Evolutionary conservation across 2,888 invertebrate species (phyloP), one percentile per base, ranked within the genome.

Genomic region (Plebejus melissa): DNA sequence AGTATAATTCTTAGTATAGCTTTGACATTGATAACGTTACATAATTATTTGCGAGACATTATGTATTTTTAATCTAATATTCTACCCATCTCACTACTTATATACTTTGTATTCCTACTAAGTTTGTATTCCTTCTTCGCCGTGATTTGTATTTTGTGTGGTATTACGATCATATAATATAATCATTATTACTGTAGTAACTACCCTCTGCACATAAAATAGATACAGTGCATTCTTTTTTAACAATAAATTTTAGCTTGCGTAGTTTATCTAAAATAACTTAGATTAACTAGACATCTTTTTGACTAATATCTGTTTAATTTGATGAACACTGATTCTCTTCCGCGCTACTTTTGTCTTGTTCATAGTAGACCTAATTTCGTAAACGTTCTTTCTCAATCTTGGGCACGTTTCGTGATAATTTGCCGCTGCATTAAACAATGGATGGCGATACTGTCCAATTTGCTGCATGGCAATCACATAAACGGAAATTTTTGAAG

Each of bases 321-420:
- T 28, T 28, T 28, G n/a, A 58, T 22, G n/a, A 58, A 2, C 58
- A n/a, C 2, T 28, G 13, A 32, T 65, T 65, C 32, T 65, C 28
- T 36, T 36, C 32, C 65, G 0, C 60, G 22, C 28, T 16, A 69
- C 32, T 32, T 69, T 69, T 69, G 41, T 5, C 22, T 71, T 71
- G 46, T 71, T 11, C 28, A 41, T 28, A 71, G 11, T 9, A 36
- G 38, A 46, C 41, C 46, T 16, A 46, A 54, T 72, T 22, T 50
- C 54, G 54, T 54, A 72, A 71, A 71, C 22, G 13, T 71, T 41
- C 22, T 54, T 72, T 72, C 72, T 32, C 72, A 54, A 54, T 50
- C 13, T 50, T 16, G 54, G 32, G 72, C 72, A 72, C 72, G 72
- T 72, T 72, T 72, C 72, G 28, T 54, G 72, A 72, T 72, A 72